Base-by-base conservation (phyloP, 2,888 invertebrate genomes). In the Stenoptilia bipunctidactyla region DNA sequence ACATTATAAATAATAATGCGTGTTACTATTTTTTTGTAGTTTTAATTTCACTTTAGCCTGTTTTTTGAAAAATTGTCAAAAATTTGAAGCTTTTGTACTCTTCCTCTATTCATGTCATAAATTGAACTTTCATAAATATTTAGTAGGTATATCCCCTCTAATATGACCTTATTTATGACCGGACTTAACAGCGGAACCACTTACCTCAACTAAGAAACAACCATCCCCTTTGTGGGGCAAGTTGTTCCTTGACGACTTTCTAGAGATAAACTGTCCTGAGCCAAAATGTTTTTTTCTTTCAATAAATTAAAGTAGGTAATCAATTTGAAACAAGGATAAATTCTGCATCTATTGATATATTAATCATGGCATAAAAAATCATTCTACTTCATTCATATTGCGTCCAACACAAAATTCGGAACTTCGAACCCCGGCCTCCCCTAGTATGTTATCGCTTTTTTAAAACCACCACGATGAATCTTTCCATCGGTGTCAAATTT, bases 151-250 rank as follows among this genome's bases (percentile, higher is more conserved):
- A n/a, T 33, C 38, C 20, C 20, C 3, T 5, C 20, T 20, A 41
- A 30, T 38, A 27, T 27, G 38, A 36, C 15, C 34, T 39, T 37
- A 39, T 42, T 37, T 33, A 25, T 13, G 14, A 39, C 14, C 36
- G 33, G 39, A 37, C 14, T 37, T 39, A 33, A 38, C 15, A 36
- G 34, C 39, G 42, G 39, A 39, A 42, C 39, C 36, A 42, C 39
- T 39, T 39, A 37, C 39, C 42, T 37, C 42, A 42, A 13, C 36
- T 33, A 25, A 34, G 39, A 14, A 42, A 42, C 39, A 42, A 42
- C 42, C 37, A 39, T 36, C 42, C 39, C 39, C 42, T 15, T 37
- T n/a, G 34, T 33, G 34, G 37, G 42, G 42, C 34, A 10, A 37
- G 36, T 39, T 42, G 42, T 42, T 42, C 36, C 15, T 38, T 41